phyloP scores from a whole-genome alignment of 2,113 vertebrate species.

The Lates calcarifer region DNA sequence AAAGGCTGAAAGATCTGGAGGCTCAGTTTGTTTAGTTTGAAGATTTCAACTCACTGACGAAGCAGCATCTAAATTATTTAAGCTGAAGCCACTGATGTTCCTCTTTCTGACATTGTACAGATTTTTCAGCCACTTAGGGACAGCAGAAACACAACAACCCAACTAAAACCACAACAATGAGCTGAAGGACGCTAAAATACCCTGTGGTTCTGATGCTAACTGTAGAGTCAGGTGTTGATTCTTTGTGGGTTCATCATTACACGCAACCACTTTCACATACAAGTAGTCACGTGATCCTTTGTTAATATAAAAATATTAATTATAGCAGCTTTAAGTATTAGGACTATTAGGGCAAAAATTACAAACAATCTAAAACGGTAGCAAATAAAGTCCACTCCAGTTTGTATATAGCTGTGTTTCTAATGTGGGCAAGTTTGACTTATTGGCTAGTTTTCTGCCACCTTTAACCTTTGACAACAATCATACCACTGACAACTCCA shows the following conservation, averaged over 20 bases:
- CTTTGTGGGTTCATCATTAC: no score
- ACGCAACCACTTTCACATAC: not conserved
- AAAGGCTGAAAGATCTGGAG: not conserved
- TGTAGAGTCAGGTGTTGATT: not conserved
- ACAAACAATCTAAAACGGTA: not conserved
- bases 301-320: not conserved
- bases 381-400: not conserved
- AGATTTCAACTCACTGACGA: no score
- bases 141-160: no score
- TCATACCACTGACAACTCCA: not conserved
- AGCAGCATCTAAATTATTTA: no score
- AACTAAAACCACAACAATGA: not conserved
- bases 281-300: not conserved
- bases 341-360: not conserved
- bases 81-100: no score
- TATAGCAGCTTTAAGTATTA: not conserved
- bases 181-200: not conserved
- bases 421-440: not conserved
- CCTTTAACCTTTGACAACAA: constrained; percentile 38
- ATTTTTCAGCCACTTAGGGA: no score
- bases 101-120: no score
- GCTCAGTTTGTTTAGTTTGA: no score
- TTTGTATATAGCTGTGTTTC: not conserved
- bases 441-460: not conserved
- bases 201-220: no score